Evolutionary conservation across 2,797 vertebrate species (phyloP), one percentile per base, ranked within the genome.

Genomic region (Odontamblyopus rebecca): DNA sequence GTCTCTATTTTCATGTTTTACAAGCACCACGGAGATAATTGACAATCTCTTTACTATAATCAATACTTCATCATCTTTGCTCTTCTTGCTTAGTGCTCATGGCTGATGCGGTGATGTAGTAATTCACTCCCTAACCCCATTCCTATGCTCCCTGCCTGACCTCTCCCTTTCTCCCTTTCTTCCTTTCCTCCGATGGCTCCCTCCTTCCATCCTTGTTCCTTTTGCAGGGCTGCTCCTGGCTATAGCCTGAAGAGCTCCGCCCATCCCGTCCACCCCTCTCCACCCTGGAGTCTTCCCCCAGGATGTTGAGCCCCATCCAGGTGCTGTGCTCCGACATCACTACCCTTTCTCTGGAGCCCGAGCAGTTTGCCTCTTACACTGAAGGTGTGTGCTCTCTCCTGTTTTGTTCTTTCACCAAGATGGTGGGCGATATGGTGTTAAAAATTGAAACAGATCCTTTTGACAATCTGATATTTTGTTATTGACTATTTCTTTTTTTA

Each of bases 261-360:
- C 92, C 89, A 89, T 91, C 89, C 88, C 30, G 86, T 89, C 89
- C 90, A 91, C 86, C 91, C 90, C 90, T 90, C 90, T 92, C 88
- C 91, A 91, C 91, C 90, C 89, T 82, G 93, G 93, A 93, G 88
- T 91, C 91, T 82, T 90, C 91, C 88, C 91, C 93, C 91, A 94
- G 91, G 93, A 94, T 94, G 93, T 94, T 94, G 93, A 94, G 90
- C 85, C 90, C 93, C 89, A 92, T 94, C 93, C 93, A 94, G 92
- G 93, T 94, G 81, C 93, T 94, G 85, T 93, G 92, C 92, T 94
- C 93, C 90, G 93, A 94, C 92, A 94, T 94, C 93, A 93, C 92
- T 87, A 89, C 92, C 86, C 92, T 94, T 88, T 94, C 93, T 91
- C 92, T 94, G 93, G 93, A 94, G 89, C 91, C 93, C 82, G 91